Evolutionary conservation across 2,888 invertebrate species (phyloP).

Genomic region (Catonia carolina): DNA sequence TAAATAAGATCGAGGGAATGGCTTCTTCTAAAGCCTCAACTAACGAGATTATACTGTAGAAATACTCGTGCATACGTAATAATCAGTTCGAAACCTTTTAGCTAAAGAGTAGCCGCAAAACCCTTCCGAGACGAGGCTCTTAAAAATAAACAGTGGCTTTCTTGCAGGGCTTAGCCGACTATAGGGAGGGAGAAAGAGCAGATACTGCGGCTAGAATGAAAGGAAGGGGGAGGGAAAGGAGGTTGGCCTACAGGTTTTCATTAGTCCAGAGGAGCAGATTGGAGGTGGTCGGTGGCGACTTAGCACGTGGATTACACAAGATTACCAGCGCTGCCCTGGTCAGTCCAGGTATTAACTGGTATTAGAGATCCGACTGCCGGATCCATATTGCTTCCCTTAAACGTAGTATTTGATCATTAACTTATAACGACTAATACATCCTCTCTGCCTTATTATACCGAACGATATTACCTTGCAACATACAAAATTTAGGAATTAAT

Average conservation of each 20-base stretch:
- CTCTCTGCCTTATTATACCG: neutral
- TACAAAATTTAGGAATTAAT: too few species aligned
- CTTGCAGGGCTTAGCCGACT: neutral
- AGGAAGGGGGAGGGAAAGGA: neutral
- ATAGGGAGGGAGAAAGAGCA: neutral
- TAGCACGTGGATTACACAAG: conserved; percentile 24
- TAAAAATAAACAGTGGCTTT: conserved; percentile 14
- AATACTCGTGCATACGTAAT: conserved; percentile 36
- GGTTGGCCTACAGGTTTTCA: conserved; percentile 21
- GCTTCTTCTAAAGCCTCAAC: conserved; percentile 33
- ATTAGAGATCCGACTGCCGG: conserved; percentile 14
- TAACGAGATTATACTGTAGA: conserved; percentile 36
- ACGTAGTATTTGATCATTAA: neutral
- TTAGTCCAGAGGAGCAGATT: conserved; percentile 24
- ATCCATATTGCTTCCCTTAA: conserved; percentile 4
- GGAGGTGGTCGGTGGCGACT: conserved; percentile 19
- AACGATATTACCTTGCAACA: too few species aligned
- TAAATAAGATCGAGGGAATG: conserved; percentile 27
- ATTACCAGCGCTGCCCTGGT: conserved; percentile 17
- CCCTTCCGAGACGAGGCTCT: conserved; percentile 14
- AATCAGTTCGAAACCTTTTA: conserved; percentile 34
- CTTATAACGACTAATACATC: conserved; percentile 5
- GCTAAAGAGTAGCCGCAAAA: conserved; percentile 13
- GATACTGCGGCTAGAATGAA: neutral
- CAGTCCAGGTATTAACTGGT: conserved; percentile 23